Base-by-base conservation (phyloP, 2,113 vertebrate genomes). In the Rhabdomys dilectus region DNA sequence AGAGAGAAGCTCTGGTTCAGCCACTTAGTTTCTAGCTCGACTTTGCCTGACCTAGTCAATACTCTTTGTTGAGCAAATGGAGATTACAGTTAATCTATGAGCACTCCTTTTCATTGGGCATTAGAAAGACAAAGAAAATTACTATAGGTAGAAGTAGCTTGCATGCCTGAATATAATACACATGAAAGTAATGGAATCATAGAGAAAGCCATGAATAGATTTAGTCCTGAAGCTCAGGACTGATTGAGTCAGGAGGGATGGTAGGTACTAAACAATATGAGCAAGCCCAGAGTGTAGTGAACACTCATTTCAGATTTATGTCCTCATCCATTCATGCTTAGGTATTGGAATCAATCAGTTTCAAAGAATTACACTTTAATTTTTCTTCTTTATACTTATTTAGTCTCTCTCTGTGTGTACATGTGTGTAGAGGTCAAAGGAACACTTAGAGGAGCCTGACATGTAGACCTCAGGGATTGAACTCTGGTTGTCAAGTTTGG, bases 41-140 rank as follows among this genome's bases (percentile, higher is more conserved):
- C 58, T 96, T 96, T 94, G 34, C 42, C 62, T 39, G 90, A 72
- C 21, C 60, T n/a, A 29, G 51, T 72, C 75, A 75, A 51, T 17
- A 88, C 81, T 97, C 56, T 21, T 95, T 76, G 58, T 62, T 60
- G 80, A 29, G 21, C 88, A 90, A 73, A 21, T 94, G 89, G 76
- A 77, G 88, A 93, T 84, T 70, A 64, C 72, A 93, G 73, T 93
- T 96, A 66, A 91, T 95, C 80, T 51, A 9, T 92, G 88, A 97
- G 66, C 80, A 36, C 31, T 78, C 34, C 5, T 8, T 26, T 31
- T 92, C 19, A 68, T 53, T 93, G 72, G 56, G 26, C 51, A 10
- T 86, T 86, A 91, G 86, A 62, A 62, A 29, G n/a, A 93, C 78
- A 95, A 15, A 60, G 85, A 91, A 68, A 95, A 36, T 91, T 91